phyloP scores from a whole-genome alignment of 2,888 invertebrate genomes.

The Odontocerum albicorne region DNA sequence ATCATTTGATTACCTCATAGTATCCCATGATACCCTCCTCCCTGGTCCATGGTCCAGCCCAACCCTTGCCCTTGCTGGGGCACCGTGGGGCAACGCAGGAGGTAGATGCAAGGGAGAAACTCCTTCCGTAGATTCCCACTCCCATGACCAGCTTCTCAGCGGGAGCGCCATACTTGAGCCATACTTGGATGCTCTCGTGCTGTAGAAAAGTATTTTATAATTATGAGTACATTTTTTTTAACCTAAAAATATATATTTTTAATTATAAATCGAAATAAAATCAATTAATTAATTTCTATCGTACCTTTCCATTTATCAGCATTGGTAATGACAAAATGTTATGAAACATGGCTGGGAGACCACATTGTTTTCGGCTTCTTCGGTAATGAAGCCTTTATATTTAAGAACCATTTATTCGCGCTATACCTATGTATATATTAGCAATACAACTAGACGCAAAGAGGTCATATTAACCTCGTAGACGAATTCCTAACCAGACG shows the following conservation, averaged over 20 bases:
- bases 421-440: too few relatives aligned
- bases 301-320: background rate
- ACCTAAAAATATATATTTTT: background rate
- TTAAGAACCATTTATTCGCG: too few relatives aligned
- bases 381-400: too few relatives aligned
- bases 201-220: too few relatives aligned
- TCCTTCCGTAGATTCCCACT: slow-evolving; percentile 69
- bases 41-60: slow-evolving; percentile 64
- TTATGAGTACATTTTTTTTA: too few relatives aligned
- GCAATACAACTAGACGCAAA: too few relatives aligned
- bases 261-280: background rate
- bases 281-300: background rate
- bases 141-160: slow-evolving; percentile 69
- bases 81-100: slow-evolving; percentile 42
- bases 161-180: slow-evolving; percentile 49
- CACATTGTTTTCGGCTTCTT: too few relatives aligned
- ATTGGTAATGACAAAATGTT: too few relatives aligned
- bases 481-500: too few relatives aligned
- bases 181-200: slow-evolving; percentile 26
- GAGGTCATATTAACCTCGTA: too few relatives aligned
- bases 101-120: slow-evolving; percentile 59
- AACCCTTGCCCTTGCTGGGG: slow-evolving; percentile 57
- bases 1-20: too few relatives aligned
- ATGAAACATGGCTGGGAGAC: too few relatives aligned
- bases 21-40: slow-evolving; percentile 69